Evolutionary conservation across 1,140 invertebrate species (phyloP), one percentile per base, ranked within the genome.

Genomic region (Physella acuta): DNA sequence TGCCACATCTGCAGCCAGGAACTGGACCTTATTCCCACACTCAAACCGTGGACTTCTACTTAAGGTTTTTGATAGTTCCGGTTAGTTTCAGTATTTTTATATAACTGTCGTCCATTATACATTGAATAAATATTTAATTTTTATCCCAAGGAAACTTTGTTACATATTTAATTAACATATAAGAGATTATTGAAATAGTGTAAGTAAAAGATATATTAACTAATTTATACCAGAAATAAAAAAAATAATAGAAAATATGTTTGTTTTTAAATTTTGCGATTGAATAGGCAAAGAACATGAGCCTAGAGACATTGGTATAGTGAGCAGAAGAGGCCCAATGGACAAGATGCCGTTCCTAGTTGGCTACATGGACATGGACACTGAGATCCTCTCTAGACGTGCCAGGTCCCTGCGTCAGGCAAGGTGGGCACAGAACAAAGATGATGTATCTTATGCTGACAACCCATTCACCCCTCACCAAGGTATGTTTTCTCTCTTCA

Each of bases 41-140:
- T 88, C 90, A n/a, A 97, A 97, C 84, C 89, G 90, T 66, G 95
- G 94, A 55, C 88, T 97, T n/a, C 94, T 93, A 81, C 74, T 80
- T 56, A 76, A 73, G 63, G 73, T 80, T 36, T 62, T 63, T 14
- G 61, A 77, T 36, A 56, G 55, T 8, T 75, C 73, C 70, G 76
- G 79, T 78, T 44, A 65, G 68, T 49, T 31, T 2, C 24, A 34
- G 8, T 31, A 39, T 31, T 24, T 55, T 55, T 24, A n/a, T n/a
- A n/a, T n/a, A n/a, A n/a, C n/a, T n/a, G n/a, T n/a, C n/a, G n/a
- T n/a, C n/a, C n/a, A n/a, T n/a, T n/a, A n/a, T n/a, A n/a, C n/a
- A n/a, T n/a, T n/a, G n/a, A n/a, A n/a, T n/a, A n/a, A n/a, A n/a
- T n/a, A n/a, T n/a, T n/a, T n/a, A n/a, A n/a, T n/a, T n/a, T n/a